Evolutionary conservation across 1,140 invertebrate genomes (phyloP).

Genomic region (Carposina sasakii): DNA sequence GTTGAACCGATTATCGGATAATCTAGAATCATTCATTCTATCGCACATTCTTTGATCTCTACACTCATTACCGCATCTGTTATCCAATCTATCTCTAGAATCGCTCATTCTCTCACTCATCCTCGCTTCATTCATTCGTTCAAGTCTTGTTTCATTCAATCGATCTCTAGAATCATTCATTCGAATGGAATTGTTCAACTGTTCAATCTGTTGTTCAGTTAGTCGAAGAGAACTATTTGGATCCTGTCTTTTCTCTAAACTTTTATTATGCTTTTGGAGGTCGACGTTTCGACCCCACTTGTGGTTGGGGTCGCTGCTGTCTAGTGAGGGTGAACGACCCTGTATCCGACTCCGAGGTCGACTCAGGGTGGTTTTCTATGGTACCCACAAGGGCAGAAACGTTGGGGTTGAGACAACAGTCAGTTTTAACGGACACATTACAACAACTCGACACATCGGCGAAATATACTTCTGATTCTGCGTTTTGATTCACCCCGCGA

Average conservation of each 20-base stretch:
- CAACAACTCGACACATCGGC: slow-evolving; percentile 90
- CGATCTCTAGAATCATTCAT: slow-evolving; percentile 19
- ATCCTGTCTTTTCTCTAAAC: slow-evolving; percentile 34
- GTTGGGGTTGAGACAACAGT: slow-evolving; percentile 62
- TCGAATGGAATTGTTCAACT: slow-evolving; percentile 48
- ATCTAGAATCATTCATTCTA: slow-evolving; percentile 22
- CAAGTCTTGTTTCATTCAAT: too few species aligned
- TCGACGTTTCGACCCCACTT: slow-evolving; percentile 54
- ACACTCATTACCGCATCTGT: slow-evolving; percentile 24
- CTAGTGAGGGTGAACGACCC: slow-evolving; percentile 56
- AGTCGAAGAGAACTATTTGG: slow-evolving; percentile 41
- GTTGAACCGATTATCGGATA: slow-evolving; percentile 33
- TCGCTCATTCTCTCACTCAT: slow-evolving; percentile 18
- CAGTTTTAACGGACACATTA: slow-evolving; percentile 77
- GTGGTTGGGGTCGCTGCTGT: slow-evolving; percentile 56
- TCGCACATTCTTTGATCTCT: slow-evolving; percentile 18
- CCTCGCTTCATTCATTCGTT: slow-evolving; percentile 21
- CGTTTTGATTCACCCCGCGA: slow-evolving; percentile 62
- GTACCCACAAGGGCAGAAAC: slow-evolving; percentile 63
- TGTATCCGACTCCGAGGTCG: slow-evolving; percentile 65
- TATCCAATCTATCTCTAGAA: slow-evolving; percentile 28
- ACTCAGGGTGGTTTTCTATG: slow-evolving; percentile 66
- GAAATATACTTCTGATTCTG: slow-evolving; percentile 87
- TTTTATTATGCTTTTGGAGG: slow-evolving; percentile 16
- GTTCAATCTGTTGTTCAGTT: slow-evolving; percentile 56